phyloP scores from a whole-genome alignment of 2,113 vertebrate genomes.

The Megaceryle torquata region DNA sequence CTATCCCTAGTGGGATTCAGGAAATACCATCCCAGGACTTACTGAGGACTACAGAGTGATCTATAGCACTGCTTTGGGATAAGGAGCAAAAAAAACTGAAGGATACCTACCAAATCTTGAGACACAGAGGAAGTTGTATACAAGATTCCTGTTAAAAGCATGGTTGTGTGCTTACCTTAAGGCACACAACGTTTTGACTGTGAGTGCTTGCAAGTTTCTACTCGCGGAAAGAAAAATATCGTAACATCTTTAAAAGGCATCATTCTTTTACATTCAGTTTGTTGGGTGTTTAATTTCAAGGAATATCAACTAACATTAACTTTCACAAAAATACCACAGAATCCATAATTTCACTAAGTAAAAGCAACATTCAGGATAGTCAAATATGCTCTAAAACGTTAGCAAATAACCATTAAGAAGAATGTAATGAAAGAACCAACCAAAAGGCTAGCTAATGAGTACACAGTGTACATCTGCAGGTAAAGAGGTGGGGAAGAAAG shows the following conservation, averaged over 20 bases:
- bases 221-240: neutral
- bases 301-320: neutral
- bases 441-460: neutral
- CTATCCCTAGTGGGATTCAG: neutral
- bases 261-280: neutral
- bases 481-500: neutral
- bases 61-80: neutral
- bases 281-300: neutral
- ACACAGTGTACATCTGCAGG: neutral
- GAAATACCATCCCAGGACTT: neutral
- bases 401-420: slow-evolving; percentile 15
- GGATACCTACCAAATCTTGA: neutral
- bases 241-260: neutral
- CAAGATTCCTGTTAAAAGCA: neutral
- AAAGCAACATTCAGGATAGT: neutral
- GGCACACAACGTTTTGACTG: neutral
- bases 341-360: neutral
- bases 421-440: neutral
- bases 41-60: neutral
- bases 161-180: neutral
- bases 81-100: neutral
- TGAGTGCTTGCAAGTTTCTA: neutral
- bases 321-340: slow-evolving; percentile 4
- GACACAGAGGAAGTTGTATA: neutral
- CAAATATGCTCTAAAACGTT: slow-evolving; percentile 23